Base-by-base conservation (phyloP, 1,140 invertebrate genomes). In the Reticulitermes speratus region DNA sequence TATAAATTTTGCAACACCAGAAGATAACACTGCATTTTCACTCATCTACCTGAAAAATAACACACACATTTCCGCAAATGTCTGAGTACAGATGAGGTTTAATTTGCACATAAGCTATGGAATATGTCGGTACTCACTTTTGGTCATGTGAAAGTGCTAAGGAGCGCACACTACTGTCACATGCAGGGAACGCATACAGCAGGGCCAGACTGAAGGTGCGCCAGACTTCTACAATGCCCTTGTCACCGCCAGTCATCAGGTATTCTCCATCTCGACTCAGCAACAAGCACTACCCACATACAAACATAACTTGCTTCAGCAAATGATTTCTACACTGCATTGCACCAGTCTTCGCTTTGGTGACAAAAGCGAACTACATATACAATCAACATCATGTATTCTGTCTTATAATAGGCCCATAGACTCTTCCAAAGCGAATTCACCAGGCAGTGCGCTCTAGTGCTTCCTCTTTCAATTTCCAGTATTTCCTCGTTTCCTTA, bases 261-360 rank as follows among this genome's bases (percentile, higher is more conserved):
- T 99, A 99, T 93, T 99, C 98, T 82, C 99, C 99, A 93, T 99
- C 99, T 86, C 98, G 96, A 88, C 97, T 99, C 88, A 99, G 90
- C 88, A 97, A 93, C 92, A 99, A 94, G 91, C 97, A 98, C 97
- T 99, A 55, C 3, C 19, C 52, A 21, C 52, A 55, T 16, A 21
- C 52, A 55, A 55, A 55, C 52, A 55, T 19, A 55, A 16, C 19
- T 55, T 55, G 52, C 19, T 55, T 55, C 19, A 21, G 19, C 19
- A 55, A 38, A 2, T 38, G 16, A 3, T 7, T 48, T 0, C 19
- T 55, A 16, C 2, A 55, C 52, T 55, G 52, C 52, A 7, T 55
- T 55, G 19, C 52, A 55, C 19, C 19, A 16, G 19, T 21, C 52
- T 55, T 21, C 9, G 19, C 52, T 19, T 16, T 19, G 14, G 52